A percentile compares a stretch with the other conserved stretches of the same genome.
phyloP scores from a whole-genome alignment of 2,113 vertebrate species.

The Oncorhynchus keta region DNA sequence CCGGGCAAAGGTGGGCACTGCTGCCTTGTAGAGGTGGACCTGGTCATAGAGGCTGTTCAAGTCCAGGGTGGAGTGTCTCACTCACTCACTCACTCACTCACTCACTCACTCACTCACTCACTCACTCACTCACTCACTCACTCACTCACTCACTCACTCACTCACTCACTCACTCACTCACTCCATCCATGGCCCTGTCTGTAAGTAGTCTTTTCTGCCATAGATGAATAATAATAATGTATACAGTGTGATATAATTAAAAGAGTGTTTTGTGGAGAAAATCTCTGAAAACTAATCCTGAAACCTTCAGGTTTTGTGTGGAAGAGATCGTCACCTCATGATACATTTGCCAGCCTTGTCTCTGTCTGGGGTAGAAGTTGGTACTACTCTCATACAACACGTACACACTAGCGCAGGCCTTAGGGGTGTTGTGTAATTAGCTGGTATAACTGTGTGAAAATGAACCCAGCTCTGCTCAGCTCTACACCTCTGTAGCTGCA shows the following conservation, averaged over 20 bases:
- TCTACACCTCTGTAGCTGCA: background rate
- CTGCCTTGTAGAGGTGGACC: too few species aligned
- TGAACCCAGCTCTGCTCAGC: background rate
- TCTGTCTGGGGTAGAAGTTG: background rate
- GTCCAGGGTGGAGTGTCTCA: too few species aligned
- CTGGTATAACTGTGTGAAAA: background rate
- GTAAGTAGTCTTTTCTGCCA: too few species aligned
- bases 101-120: too few species aligned
- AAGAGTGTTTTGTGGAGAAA: conserved; percentile 24
- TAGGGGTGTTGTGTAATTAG: background rate
- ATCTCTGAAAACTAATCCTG: conserved; percentile 7
- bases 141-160: too few species aligned
- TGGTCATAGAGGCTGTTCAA: too few species aligned
- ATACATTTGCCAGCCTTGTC: conserved; percentile 3
- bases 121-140: too few species aligned
- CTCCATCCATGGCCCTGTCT: too few species aligned
- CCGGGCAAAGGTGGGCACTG: too few species aligned
- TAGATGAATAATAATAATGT: conserved; percentile 11
- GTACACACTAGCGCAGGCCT: background rate
- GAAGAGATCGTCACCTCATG: conserved; percentile 9
- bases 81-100: too few species aligned
- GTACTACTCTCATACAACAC: background rate
- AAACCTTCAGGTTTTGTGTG: conserved; percentile 5
- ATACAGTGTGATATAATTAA: conserved; percentile 37
- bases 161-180: too few species aligned